Evolutionary conservation across 2,797 vertebrate genomes (phyloP), one percentile per base, ranked within the genome.

Genomic region (Cossypha niveicapilla): DNA sequence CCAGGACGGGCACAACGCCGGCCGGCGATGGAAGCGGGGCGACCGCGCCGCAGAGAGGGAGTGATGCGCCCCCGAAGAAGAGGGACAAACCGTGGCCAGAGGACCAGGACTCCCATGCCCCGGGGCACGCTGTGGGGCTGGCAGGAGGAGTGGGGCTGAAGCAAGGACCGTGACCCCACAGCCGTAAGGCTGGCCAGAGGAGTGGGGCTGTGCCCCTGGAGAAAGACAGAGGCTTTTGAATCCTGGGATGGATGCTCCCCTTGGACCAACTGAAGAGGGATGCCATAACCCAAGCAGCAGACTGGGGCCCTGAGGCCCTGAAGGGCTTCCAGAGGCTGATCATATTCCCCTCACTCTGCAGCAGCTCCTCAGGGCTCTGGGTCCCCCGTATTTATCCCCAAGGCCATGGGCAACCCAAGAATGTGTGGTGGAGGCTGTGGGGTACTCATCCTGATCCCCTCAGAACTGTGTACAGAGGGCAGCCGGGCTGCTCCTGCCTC

Each of bases 31-130:
- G 92, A 96, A 39, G 39, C 15, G 95, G 93, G 93, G 94, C 41
- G 18, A 91, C 82, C 74, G 74, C 79, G 32, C 75, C 80, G 73
- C 84, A 82, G 86, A 97, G 92, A 97, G 93, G 92, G 95, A 97
- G 77, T 47, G 32, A 66, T 50, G 50, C n/a, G 11, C 18, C 78
- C 94, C 88, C 19, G 41, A 22, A 70, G 93, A 88, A 68, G 92
- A 95, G 83, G 71, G 88, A 93, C 79, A 39, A 92, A 88, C 66
- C 37, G 22, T 47, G 84, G 85, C 89, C 16, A 19, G 78, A 94
- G 88, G 27, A 94, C 34, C 57, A 17, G 73, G 74, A 76, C 56
- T 92, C 30, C 85, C 2, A 7, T 17, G 12, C 11, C 86, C 62
- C n/a, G 2, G 61, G 70, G 79, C 41, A 37, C 30, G 25, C 65